phyloP scores from a whole-genome alignment of 35 echinoderm and acorn worm species.

The Heliocidaris tuberculata region DNA sequence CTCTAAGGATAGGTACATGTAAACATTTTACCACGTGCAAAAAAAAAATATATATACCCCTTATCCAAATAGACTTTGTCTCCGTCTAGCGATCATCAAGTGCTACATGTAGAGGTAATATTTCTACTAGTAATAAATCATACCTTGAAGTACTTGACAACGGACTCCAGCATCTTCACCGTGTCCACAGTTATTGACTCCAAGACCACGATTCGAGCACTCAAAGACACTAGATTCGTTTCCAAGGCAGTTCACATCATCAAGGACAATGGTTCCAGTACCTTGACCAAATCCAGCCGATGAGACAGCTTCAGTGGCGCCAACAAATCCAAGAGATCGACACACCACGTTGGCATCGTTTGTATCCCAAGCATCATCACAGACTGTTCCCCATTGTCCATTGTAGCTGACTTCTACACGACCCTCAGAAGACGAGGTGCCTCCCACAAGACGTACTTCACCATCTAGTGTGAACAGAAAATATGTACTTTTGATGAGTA shows the following conservation, averaged over 20 bases:
- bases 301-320: not conserved
- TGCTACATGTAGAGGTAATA: too few species aligned
- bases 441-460: not conserved
- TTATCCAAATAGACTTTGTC: too few species aligned
- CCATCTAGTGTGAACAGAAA: too few species aligned
- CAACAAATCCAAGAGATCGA: not conserved
- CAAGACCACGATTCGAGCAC: not conserved
- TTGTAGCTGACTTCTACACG: not conserved
- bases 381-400: conserved; percentile 12
- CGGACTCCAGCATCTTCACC: not conserved
- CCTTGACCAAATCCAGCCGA: not conserved
- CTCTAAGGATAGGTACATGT: too few species aligned
- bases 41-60: too few species aligned
- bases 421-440: not conserved
- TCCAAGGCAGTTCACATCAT: not conserved
- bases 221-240: not conserved
- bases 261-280: not conserved
- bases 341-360: not conserved
- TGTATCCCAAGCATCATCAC: not conserved
- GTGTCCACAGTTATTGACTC: not conserved
- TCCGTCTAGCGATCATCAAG: too few species aligned
- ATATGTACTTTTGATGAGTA: too few species aligned
- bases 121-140: too few species aligned
- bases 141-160: not conserved
- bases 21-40: too few species aligned